Evolutionary conservation across 2,888 invertebrate species (phyloP).

Genomic region (Yponomeuta evonymella): DNA sequence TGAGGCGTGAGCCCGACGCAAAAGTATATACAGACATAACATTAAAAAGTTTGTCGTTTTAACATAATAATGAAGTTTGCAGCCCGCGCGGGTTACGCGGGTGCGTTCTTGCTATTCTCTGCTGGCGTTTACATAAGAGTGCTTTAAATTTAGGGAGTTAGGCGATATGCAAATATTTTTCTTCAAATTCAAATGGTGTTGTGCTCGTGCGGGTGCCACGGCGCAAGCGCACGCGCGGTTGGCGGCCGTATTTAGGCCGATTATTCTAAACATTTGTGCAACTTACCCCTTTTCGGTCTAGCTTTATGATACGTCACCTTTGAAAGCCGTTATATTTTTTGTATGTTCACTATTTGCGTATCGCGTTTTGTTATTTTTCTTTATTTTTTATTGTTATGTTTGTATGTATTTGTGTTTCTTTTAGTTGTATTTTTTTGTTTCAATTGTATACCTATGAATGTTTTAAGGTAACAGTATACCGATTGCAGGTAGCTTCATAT

Average conservation of each 20-base stretch:
- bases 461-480: conserved; percentile 15
- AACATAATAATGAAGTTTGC: conserved; percentile 56
- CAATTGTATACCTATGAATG: conserved; percentile 37
- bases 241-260: conserved; percentile 36
- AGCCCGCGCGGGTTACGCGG: conserved; percentile 65
- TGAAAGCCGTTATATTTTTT: conserved; percentile 21
- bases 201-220: conserved; percentile 32
- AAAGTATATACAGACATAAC: conserved; percentile 74
- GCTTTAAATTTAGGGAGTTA: conserved; percentile 62
- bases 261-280: background rate
- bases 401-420: conserved; percentile 72
- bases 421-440: conserved; percentile 62
- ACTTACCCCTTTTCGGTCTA: conserved; percentile 25
- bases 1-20: conserved; percentile 42
- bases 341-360: conserved; percentile 56
- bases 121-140: conserved; percentile 67
- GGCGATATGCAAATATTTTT: conserved; percentile 74
- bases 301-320: conserved; percentile 38
- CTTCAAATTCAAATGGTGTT: conserved; percentile 57
- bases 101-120: conserved; percentile 61
- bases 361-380: conserved; percentile 56
- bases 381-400: conserved; percentile 65
- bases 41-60: conserved; percentile 52
- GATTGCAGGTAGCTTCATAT: conserved; percentile 39
- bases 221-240: conserved; percentile 56